Base-by-base conservation (phyloP, 2,113 vertebrate genomes). In the Phyllostomus hastatus region DNA sequence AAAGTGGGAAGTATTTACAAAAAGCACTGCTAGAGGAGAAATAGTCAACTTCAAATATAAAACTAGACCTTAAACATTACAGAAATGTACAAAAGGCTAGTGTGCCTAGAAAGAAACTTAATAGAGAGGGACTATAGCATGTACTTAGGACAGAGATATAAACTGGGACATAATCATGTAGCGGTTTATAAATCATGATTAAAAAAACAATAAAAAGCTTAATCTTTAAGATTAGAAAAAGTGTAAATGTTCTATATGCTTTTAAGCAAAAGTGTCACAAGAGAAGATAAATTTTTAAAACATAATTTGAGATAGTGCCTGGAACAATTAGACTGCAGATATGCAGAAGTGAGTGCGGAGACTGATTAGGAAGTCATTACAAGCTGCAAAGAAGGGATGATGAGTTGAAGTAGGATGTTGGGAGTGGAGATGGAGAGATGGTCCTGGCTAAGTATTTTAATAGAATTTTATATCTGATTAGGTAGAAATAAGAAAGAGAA, bases 201-300 rank as follows among this genome's bases (percentile, higher is more conserved):
- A 89, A 70, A 83, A 50, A 35, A 38, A 64, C 41, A 83, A 83
- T 90, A 94, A 73, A 61, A 70, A 54, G 4, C 2, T 61, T 69
- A 0, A 10, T 79, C 52, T 91, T 91, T 86, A 59, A 82, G 26
- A 43, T 79, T 15, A 73, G 11, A 69, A 7, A 85, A 89, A 43
- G 7, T 41, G 73, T 73, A 89, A 48, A 8, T 41, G 73, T 73
- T 85, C 46, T n/a, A 90, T 78, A 57, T 38, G 7, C 22, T 85
- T 94, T 70, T 78, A 75, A 64, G 59, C 11, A 82, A 95, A 69
- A 31, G 2, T 64, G 26, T 83, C 14, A 35, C 15, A 81, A 48
- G 24, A 73, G 50, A 48, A 86, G 19, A 70, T 24, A 83, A 78
- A 79, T 67, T 57, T 89, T 97, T 78, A 69, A 95, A 96, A 24